These are phyloP conservation scores for Caenorhabditis angaria DNA, from an alignment of 2,888 invertebrate species.

Conservation along the genomic window DNA sequence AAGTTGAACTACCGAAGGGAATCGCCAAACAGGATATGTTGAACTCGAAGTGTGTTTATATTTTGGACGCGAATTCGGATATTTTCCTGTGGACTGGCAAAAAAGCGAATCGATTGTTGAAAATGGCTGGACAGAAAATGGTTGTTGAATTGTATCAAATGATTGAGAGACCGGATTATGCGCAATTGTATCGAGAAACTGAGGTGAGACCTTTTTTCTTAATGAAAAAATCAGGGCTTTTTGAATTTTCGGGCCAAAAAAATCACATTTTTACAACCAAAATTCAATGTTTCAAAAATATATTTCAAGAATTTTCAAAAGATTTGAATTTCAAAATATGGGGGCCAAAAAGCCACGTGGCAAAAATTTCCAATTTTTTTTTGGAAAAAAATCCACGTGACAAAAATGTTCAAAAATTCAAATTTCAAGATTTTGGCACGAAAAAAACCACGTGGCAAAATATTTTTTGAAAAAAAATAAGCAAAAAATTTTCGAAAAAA, in stretches of 20 bases:
- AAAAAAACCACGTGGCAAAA: too few relatives aligned
- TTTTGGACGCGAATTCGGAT: conserved; percentile 87
- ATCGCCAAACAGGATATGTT: conserved; percentile 78
- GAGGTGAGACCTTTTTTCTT: conserved; percentile 53
- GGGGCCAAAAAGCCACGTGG: too few relatives aligned
- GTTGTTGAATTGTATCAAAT: conserved; percentile 86
- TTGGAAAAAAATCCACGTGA: background rate
- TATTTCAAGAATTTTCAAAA: too few relatives aligned
- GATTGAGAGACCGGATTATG: conserved; percentile 85
- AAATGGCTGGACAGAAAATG: conserved; percentile 70
- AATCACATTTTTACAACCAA: background rate
- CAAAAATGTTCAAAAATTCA: background rate
- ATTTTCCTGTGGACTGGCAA: conserved; percentile 83
- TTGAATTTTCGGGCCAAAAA: too few relatives aligned
- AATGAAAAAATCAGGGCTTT: background rate
- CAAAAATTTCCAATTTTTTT: background rate
- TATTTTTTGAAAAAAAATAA: too few relatives aligned
- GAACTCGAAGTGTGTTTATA: conserved; percentile 90
- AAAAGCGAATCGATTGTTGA: conserved; percentile 84
- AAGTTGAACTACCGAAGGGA: conserved; percentile 76
- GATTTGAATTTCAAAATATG: too few relatives aligned
- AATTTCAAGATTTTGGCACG: conserved; percentile 63
- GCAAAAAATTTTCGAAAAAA: too few relatives aligned
- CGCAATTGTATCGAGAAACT: conserved; percentile 78
- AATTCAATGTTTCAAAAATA: background rate